Evolutionary conservation across 2,113 vertebrate species (phyloP).

Genomic region (Daubentonia madagascariensis): DNA sequence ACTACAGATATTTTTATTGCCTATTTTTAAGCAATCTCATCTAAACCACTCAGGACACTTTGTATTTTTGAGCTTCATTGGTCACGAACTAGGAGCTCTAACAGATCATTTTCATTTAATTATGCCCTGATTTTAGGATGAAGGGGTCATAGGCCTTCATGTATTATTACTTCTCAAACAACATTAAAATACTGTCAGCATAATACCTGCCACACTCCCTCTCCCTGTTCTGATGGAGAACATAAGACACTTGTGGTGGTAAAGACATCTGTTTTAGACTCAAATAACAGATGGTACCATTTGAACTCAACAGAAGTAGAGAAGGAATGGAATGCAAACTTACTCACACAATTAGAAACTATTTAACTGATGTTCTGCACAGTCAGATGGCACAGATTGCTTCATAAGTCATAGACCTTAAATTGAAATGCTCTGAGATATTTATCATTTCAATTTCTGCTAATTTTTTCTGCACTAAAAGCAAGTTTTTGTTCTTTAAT

Average conservation of each 20-base stretch:
- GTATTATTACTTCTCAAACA: conserved; percentile 44
- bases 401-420: not conserved
- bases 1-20: not conserved
- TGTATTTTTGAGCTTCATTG: not conserved
- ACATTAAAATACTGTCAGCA: not conserved
- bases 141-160: not conserved
- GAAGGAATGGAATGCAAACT: conserved; percentile 30
- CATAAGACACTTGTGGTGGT: not conserved
- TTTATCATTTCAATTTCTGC: not conserved
- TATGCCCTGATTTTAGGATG: not conserved
- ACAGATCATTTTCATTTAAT: conserved; percentile 27
- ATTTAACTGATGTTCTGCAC: conserved; percentile 14
- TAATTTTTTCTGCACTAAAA: conserved; percentile 6
- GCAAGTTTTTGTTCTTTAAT: conserved; percentile 28
- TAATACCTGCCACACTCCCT: conserved; percentile 23
- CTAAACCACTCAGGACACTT: not conserved
- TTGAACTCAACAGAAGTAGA: conserved; percentile 47
- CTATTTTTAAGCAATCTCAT: not conserved
- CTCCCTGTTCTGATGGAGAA: not conserved
- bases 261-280: conserved; percentile 57
- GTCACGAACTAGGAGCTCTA: not conserved
- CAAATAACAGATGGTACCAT: conserved; percentile 43
- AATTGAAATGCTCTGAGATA: not conserved
- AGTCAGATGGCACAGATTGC: not conserved
- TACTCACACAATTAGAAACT: not conserved